A percentile compares a stretch with the other conserved stretches of the same genome.
These are phyloP conservation scores for Pogonomyrmex californicus DNA, from an alignment of 1,140 invertebrate genomes.

Conservation along the genomic window DNA sequence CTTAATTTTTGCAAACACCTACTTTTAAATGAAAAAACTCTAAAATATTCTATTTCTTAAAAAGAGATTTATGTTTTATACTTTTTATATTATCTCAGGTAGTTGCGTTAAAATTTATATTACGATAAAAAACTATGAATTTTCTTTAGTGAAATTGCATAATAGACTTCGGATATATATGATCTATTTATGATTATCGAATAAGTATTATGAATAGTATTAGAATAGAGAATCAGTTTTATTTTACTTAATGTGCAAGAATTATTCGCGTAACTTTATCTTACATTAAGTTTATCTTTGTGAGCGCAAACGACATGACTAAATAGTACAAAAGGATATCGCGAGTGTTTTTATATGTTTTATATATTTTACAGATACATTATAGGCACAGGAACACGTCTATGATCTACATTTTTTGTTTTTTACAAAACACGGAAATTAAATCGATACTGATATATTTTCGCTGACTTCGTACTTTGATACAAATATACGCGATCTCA, in stretches of 20 bases:
- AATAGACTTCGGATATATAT: conserved; percentile 24
- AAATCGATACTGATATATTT: background rate
- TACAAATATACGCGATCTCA: background rate
- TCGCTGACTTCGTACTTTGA: background rate
- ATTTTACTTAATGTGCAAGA: background rate
- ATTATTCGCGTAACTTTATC: background rate
- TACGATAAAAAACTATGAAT: background rate
- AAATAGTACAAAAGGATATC: conserved; percentile 54
- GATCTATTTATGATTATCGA: conserved; percentile 39
- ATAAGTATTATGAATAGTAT: conserved; percentile 1
- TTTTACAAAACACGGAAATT: conserved; percentile 1
- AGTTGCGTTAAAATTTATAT: conserved; percentile 34
- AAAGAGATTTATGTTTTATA: conserved; percentile 6
- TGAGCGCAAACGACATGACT: conserved; percentile 14
- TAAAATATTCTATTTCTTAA: conserved; percentile 21
- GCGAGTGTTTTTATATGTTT: conserved; percentile 14
- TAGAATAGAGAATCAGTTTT: background rate
- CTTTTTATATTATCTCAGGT: conserved; percentile 13
- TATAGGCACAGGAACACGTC: conserved; percentile 3
- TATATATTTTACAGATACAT: conserved; percentile 1
- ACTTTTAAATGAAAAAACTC: conserved; percentile 9
- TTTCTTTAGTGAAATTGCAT: conserved; percentile 8
- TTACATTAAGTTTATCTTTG: conserved; percentile 22
- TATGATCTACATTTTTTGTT: conserved; percentile 12
- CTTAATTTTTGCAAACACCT: background rate